phyloP scores from a whole-genome alignment of 2,113 vertebrate genomes.

The Platycercus adscitus region DNA sequence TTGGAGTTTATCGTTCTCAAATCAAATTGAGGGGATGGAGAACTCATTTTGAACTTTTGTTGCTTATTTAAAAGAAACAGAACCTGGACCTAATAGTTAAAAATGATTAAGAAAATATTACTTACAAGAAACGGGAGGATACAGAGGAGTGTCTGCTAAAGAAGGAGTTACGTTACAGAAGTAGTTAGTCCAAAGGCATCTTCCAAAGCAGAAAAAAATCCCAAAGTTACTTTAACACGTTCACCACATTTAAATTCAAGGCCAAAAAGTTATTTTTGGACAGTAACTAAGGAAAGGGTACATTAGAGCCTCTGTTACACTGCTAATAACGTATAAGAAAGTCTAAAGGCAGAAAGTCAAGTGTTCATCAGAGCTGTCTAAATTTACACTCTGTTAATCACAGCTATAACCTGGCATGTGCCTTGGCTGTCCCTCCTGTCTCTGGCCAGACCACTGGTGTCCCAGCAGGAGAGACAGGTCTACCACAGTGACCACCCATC shows the following conservation, averaged over 20 bases:
- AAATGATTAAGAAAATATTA: not conserved
- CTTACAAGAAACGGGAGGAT: not conserved
- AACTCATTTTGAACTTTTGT: not conserved
- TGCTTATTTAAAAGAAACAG: not conserved
- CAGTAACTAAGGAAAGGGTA: not conserved
- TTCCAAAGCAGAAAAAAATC: not conserved
- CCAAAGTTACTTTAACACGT: not conserved
- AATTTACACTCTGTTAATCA: not conserved
- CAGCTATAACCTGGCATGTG: fast-evolving
- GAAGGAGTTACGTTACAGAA: not conserved
- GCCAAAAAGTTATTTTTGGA: not conserved
- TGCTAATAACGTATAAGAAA: not conserved
- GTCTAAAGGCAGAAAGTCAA: not conserved
- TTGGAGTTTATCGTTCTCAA: not conserved
- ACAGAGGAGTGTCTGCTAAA: not conserved
- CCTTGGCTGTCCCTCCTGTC: not conserved
- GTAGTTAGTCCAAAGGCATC: not conserved
- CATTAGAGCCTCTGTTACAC: not conserved
- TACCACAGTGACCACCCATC: fast-evolving
- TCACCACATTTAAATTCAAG: not conserved
- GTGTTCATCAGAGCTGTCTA: not conserved
- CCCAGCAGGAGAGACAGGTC: not conserved
- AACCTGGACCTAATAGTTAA: not conserved
- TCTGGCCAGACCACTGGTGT: not conserved
- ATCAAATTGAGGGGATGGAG: not conserved